Base-by-base conservation (phyloP, 2,797 vertebrate genomes). In the Phyllotis vaccarum region DNA sequence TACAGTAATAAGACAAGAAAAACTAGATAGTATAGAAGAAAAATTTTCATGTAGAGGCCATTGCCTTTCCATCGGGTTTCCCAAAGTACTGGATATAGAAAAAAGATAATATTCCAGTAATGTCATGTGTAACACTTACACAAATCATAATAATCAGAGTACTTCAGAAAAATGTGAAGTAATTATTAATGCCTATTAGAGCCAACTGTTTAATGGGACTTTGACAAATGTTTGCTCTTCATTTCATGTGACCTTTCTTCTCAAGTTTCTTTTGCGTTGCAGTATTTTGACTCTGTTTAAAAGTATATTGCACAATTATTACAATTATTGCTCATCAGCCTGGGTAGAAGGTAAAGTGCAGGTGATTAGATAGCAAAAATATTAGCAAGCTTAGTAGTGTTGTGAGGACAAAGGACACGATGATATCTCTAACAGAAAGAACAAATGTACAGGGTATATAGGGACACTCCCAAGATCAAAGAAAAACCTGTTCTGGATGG, bases 1-100 rank as follows among this genome's bases (percentile, higher is more conserved):
- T 40, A 6, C 27, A 43, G 5, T 62, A 46, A 19, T 7, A 46
- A 37, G 27, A 62, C 31, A 83, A 62, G 7, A 83, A 46, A 7
- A 8, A 31, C 19, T 72, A 72, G 72, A 29, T 72, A 56, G 27
- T 5, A n/a, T 49, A 85, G 66, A 89, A 86, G 49, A 92, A 91
- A 90, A 79, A 2, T 5, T 16, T 82, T 81, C 46, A 89, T 12
- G 4, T 17, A 5, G 29, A 89, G 43, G 19, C 21, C 54, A 7
- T 93, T 76, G 52, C 16, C n/a, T 64, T 58, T 58, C 29, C 37
- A 81, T 16, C 3, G 13, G 56, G 21, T 78, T 11, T 5, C 43
- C 43, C 29, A 85, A 49, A 58, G 7, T 91, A 54, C 1, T 2
- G 21, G 24, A 21, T 66, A 37, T 78, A 43, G 54, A 52, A 3